phyloP scores from a whole-genome alignment of 2,113 vertebrate species.

The Picathartes gymnocephalus region DNA sequence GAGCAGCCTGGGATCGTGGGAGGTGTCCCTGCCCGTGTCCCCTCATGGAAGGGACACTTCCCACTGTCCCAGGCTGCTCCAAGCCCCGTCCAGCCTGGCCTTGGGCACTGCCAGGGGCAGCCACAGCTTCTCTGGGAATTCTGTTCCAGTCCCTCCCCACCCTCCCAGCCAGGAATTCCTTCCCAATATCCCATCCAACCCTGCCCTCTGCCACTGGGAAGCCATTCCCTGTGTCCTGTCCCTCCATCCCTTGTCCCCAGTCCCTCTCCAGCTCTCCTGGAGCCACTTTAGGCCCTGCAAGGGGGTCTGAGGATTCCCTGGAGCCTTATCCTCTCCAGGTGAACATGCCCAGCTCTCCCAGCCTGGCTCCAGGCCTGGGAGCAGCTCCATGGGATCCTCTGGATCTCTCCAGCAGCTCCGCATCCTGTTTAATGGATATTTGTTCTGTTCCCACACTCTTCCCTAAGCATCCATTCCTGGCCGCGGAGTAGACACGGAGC shows the following conservation, averaged over 20 bases:
- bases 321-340: neutral
- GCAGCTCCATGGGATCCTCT: accelerated
- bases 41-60: accelerated
- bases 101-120: neutral
- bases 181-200: neutral
- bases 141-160: accelerated
- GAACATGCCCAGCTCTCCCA: neutral
- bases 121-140: neutral
- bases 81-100: accelerated
- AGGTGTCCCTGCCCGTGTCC: neutral
- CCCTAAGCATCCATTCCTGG: neutral
- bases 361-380: neutral
- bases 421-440: neutral
- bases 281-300: neutral
- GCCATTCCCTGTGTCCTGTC: neutral
- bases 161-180: neutral
- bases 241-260: neutral
- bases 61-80: accelerated
- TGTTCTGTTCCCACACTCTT: neutral
- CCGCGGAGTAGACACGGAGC: neutral
- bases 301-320: neutral
- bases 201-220: accelerated
- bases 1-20: neutral
- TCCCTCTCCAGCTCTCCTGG: neutral
- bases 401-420: neutral